Evolutionary conservation across 2,113 vertebrate genomes (phyloP), one percentile per base, ranked within the genome.

Genomic region (Gorsachius goisagi): DNA sequence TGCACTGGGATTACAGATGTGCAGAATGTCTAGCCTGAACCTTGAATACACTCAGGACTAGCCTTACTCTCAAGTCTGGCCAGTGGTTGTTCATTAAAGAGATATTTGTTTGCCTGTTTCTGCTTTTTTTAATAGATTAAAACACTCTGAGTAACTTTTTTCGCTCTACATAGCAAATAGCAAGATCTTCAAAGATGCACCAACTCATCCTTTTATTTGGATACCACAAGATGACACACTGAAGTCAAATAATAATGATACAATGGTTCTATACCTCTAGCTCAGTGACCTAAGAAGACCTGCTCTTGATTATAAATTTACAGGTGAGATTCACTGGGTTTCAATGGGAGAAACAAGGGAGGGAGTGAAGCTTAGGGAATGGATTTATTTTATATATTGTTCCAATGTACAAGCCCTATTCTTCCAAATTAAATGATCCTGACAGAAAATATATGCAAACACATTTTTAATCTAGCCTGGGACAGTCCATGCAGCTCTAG

Each of bases 391-490:
- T 84, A 9, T 71, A 15, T 71, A 19, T n/a, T 77, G 50, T 64
- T 94, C 71, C 58, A 76, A 37, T 28, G 53, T 41, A 90, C 44
- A 74, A 60, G 28, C 15, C 16, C n/a, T 45, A 8, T 67, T 91
- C 75, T 80, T 62, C n/a, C 21, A 50, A 91, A 69, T 15, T 5
- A 94, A 93, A 85, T 77, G 33, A 93, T 92, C 55, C 39, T 93
- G 74, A 88, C 75, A 96, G 63, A 79, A 96, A 93, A 93, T 60
- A 90, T 5, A 85, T 88, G 82, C 76, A 91, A 94, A 83, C 41
- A 77, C 28, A 73, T 93, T 95, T 94, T 85, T 86, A 94, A 97
- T 83, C 81, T 74, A 88, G 89, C 71, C 58, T 96, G 71, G 50
- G 77, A 95, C 62, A 68, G 74, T 2, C 16, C 11, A 52, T 32